phyloP scores from a whole-genome alignment of 2,113 vertebrate genomes.

The Catharus bicknelli region DNA sequence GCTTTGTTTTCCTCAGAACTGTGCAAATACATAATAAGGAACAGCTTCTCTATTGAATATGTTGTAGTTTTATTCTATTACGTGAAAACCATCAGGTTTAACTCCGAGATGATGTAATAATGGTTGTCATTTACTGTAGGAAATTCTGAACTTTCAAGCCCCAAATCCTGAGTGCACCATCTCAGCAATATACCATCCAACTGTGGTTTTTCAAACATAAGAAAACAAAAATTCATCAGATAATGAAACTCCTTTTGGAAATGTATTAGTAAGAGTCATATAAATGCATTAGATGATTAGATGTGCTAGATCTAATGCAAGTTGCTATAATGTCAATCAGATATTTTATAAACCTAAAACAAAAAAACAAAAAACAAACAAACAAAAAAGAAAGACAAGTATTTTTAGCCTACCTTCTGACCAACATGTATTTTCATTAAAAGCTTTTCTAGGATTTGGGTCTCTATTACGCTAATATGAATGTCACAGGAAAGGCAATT shows the following conservation, averaged over 20 bases:
- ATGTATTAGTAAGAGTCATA: not conserved
- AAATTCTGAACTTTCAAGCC: not conserved
- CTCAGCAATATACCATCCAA: rapidly evolving
- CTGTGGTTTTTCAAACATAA: not conserved
- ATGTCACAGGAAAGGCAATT: not conserved
- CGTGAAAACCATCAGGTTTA: not conserved
- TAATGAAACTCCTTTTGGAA: not conserved
- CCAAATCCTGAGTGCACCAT: not conserved
- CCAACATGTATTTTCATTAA: not conserved
- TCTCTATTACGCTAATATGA: not conserved
- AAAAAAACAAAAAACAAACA: too few relatives aligned
- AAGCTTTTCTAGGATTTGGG: not conserved
- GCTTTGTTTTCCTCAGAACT: not conserved
- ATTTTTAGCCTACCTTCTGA: not conserved
- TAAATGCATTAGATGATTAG: not conserved
- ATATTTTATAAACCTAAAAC: not conserved
- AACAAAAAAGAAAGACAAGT: not conserved
- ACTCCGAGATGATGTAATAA: not conserved
- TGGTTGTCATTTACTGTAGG: not conserved
- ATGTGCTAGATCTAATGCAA: not conserved
- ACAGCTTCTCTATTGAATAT: not conserved
- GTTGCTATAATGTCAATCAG: not conserved
- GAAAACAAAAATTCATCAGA: not conserved
- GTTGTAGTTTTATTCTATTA: not conserved
- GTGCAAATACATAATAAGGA: not conserved